Evolutionary conservation across 2,113 vertebrate species (phyloP).

Genomic region (Axis porcinus): DNA sequence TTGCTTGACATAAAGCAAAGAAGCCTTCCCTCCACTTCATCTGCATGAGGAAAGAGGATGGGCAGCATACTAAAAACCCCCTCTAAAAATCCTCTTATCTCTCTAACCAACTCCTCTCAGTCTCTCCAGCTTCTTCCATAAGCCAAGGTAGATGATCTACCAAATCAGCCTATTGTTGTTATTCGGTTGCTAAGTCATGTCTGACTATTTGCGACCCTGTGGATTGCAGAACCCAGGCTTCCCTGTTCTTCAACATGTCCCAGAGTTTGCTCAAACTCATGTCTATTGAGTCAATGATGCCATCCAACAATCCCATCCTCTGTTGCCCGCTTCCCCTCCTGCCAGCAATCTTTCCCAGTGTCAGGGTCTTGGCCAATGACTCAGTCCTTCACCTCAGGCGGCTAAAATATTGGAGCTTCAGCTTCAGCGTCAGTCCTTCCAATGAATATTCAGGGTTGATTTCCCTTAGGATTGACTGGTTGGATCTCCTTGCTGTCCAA

Average conservation of each 20-base stretch:
- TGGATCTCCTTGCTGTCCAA: not conserved
- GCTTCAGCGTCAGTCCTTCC: not conserved
- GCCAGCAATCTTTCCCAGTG: not conserved
- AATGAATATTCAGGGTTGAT: not conserved
- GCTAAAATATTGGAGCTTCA: not conserved
- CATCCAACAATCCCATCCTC: not conserved
- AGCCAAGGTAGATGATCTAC: not conserved
- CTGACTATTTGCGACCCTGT: not conserved
- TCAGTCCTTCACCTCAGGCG: fast-evolving
- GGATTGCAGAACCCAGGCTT: not conserved
- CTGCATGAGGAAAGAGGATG: not conserved
- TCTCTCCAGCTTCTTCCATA: not conserved
- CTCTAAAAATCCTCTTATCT: not conserved
- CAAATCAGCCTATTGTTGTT: not conserved
- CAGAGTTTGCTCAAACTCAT: not conserved
- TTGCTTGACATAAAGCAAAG: not conserved
- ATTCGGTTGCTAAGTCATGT: not conserved
- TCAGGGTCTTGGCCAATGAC: not conserved
- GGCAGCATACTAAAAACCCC: not conserved
- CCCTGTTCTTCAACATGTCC: not conserved
- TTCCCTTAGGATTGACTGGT: not conserved
- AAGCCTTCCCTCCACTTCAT: not conserved
- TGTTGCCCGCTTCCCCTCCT: not conserved
- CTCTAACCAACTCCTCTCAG: not conserved
- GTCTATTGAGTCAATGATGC: not conserved